phyloP scores from a whole-genome alignment of 2,797 vertebrate genomes.

The Sebastes reedi region DNA sequence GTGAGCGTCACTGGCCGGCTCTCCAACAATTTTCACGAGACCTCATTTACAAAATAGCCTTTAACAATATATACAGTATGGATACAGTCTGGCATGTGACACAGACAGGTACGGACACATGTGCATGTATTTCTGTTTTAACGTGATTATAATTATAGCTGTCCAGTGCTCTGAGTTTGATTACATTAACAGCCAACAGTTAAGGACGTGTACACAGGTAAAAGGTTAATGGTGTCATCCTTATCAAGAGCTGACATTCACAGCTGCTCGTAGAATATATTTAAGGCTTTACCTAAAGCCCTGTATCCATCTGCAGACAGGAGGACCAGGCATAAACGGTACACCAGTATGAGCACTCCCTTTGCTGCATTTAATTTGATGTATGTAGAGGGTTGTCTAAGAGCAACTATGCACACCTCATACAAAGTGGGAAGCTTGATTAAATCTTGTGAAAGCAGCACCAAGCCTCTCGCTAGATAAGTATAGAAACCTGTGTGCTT shows the following conservation, averaged over 20 bases:
- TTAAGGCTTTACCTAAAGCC: neutral
- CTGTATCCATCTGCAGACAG: neutral
- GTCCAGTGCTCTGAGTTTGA: neutral
- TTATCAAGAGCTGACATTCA: constrained; percentile 10
- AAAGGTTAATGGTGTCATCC: neutral
- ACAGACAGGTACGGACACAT: too few relatives aligned
- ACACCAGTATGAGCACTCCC: neutral
- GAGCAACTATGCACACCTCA: constrained; percentile 1
- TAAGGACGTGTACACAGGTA: neutral
- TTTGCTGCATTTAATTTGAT: constrained; percentile 10
- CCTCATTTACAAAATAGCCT: neutral
- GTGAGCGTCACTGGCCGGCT: too few relatives aligned
- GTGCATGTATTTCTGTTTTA: neutral
- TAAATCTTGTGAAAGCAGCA: constrained; percentile 5
- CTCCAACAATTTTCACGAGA: neutral
- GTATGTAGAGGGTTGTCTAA: neutral
- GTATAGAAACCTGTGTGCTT: neutral
- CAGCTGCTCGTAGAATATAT: neutral
- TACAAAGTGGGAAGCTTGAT: constrained; percentile 9
- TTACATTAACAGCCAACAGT: neutral
- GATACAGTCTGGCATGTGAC: neutral
- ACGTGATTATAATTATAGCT: neutral
- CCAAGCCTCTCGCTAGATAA: neutral
- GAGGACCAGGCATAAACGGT: neutral
- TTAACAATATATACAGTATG: neutral